phyloP scores from a whole-genome alignment of 2,888 invertebrate species.

The Tinea trinotella region DNA sequence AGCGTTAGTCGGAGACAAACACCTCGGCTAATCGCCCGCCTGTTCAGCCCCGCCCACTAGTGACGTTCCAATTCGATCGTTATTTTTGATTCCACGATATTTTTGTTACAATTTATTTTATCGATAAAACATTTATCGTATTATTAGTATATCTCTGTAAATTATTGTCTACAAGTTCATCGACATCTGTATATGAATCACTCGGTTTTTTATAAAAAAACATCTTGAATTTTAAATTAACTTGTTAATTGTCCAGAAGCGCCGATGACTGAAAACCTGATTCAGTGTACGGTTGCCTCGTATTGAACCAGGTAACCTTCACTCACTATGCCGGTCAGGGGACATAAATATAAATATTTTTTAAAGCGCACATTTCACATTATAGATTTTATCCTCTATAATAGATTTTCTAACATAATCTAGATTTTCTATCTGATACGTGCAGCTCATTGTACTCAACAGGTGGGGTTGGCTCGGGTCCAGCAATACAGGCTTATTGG shows the following conservation, averaged over 20 bases:
- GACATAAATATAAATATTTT: too few relatives aligned
- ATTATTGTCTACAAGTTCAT: background rate
- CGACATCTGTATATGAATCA: background rate
- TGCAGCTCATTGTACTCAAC: slow-evolving; percentile 10
- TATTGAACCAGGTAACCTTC: too few relatives aligned
- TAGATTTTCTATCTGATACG: slow-evolving; percentile 9
- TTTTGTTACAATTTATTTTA: background rate
- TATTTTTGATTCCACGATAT: background rate
- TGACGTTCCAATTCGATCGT: slow-evolving; percentile 27
- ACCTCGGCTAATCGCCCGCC: slow-evolving; percentile 62
- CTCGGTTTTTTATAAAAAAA: too few relatives aligned
- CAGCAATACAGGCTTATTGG: slow-evolving; percentile 9
- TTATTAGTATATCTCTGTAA: background rate
- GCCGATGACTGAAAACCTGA: too few relatives aligned
- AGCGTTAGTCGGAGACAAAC: slow-evolving; percentile 41
- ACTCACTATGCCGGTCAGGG: too few relatives aligned
- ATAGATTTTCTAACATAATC: background rate
- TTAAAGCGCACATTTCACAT: too few relatives aligned
- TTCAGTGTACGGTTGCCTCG: too few relatives aligned
- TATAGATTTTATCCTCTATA: too few relatives aligned
- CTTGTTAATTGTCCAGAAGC: too few relatives aligned
- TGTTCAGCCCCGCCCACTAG: slow-evolving; percentile 45
- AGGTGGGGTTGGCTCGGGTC: slow-evolving; percentile 11
- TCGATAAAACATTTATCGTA: slow-evolving; percentile 3
- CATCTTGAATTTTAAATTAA: too few relatives aligned